Evolutionary conservation across 2,888 invertebrate species (phyloP).

Genomic region (Torymus tubicola): DNA sequence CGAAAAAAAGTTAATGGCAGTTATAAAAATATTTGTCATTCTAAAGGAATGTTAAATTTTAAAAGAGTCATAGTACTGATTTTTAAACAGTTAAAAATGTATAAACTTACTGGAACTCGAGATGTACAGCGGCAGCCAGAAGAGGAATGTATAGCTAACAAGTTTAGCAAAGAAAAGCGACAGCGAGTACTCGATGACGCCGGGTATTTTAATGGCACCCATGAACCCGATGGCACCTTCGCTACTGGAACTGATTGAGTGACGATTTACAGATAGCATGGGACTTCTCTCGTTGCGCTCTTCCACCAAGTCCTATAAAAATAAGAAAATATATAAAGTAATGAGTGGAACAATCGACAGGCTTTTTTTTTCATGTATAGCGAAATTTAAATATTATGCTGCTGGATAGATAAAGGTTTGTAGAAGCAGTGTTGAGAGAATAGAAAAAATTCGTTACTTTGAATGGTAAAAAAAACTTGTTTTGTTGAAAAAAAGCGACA

Average conservation of each 20-base stretch:
- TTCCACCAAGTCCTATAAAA: slow-evolving; percentile 62
- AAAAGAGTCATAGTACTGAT: too few relatives aligned
- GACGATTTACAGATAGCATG: slow-evolving; percentile 70
- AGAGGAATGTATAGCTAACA: slow-evolving; percentile 97
- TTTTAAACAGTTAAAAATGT: too few relatives aligned
- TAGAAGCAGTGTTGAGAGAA: too few relatives aligned
- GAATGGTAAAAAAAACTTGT: too few relatives aligned
- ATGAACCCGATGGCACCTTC: slow-evolving; percentile 85
- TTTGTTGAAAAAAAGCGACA: neutral
- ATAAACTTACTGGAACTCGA: slow-evolving; percentile 86
- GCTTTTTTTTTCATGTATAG: too few relatives aligned
- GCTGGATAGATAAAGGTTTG: too few relatives aligned
- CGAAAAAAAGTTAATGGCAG: too few relatives aligned
- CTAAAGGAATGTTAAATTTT: too few relatives aligned
- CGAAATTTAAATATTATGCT: too few relatives aligned
- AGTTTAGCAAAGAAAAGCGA: slow-evolving; percentile 97
- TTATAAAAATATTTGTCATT: too few relatives aligned
- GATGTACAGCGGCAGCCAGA: slow-evolving; percentile 96
- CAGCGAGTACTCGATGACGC: slow-evolving; percentile 94
- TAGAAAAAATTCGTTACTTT: too few relatives aligned
- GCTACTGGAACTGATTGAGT: slow-evolving; percentile 54
- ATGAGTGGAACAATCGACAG: neutral
- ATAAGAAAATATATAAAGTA: slow-evolving; percentile 19
- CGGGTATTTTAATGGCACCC: slow-evolving; percentile 90
- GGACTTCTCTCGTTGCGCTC: slow-evolving; percentile 72